phyloP scores from a whole-genome alignment of 2,888 invertebrate genomes.

The Drymonia ruficornis region DNA sequence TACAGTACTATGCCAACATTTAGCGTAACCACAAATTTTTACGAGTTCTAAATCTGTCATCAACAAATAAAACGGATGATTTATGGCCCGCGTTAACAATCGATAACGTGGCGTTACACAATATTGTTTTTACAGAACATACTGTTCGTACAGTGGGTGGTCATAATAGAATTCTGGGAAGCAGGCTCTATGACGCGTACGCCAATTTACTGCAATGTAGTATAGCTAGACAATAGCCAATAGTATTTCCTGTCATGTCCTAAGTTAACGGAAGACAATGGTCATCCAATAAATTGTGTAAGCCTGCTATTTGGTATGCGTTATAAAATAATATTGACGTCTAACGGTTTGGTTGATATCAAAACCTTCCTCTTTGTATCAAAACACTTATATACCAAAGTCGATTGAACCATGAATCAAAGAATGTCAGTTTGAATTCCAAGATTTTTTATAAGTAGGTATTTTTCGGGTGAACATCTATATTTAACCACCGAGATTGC shows the following conservation, averaged over 20 bases:
- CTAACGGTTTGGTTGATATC: no score
- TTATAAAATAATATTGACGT: no score
- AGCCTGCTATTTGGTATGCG: no score
- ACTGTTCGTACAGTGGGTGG: not conserved
- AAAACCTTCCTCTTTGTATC: no score
- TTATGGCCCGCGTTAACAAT: constrained; percentile 14
- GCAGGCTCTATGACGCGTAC: not conserved
- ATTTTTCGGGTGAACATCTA: no score
- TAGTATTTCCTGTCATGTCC: constrained; percentile 30
- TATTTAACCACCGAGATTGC: no score
- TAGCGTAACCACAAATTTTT: constrained; percentile 22
- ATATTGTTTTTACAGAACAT: not conserved
- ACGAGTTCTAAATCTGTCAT: constrained; percentile 13
- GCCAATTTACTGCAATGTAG: not conserved
- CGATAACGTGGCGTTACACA: constrained; percentile 9
- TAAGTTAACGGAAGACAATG: not conserved
- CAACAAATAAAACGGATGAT: constrained; percentile 20
- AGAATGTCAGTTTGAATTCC: no score
- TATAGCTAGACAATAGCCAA: no score
- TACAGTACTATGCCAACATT: not conserved
- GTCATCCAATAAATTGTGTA: not conserved
- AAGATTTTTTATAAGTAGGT: no score
- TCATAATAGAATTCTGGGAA: not conserved
- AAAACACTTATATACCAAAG: no score
- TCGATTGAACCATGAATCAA: no score